Conservation (phyloP, 2,888 invertebrate species). For the Neria commutata region DNA sequence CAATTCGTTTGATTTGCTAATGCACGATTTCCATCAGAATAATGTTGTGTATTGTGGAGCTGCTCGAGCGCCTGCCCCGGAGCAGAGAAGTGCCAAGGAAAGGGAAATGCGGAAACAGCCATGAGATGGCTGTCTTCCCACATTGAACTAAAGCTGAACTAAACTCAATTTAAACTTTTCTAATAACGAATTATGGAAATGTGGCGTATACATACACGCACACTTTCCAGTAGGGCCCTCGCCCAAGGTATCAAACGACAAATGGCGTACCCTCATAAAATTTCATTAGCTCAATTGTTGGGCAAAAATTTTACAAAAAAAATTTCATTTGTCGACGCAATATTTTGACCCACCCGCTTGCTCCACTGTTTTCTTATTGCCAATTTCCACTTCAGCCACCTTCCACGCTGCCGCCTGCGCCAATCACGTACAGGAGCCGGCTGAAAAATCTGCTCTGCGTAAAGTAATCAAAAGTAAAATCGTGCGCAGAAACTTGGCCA, state of each 20-base stretch:
- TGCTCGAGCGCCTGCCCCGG: not conserved
- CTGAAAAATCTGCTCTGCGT: not conserved
- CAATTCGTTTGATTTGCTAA: slow-evolving; percentile 9
- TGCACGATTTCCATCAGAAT: slow-evolving; percentile 6
- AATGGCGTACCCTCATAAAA: not conserved
- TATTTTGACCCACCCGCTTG: not conserved
- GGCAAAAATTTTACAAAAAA: no score
- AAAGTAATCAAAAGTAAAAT: slow-evolving; percentile 7
- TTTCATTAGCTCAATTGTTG: not conserved
- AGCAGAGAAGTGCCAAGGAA: not conserved
- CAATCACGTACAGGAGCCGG: not conserved
- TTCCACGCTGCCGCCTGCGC: no score
- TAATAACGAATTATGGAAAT: slow-evolving; percentile 52
- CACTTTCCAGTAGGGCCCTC: not conserved
- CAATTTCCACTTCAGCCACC: no score
- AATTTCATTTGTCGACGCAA: no score
- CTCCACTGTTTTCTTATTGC: not conserved
- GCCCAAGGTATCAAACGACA: not conserved
- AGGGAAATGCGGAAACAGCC: not conserved
- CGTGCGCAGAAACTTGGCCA: slow-evolving; percentile 53
- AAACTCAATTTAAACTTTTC: slow-evolving; percentile 40
- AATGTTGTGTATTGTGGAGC: not conserved
- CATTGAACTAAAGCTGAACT: not conserved
- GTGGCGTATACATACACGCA: slow-evolving; percentile 1
- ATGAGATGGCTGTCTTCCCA: no score